Base-by-base conservation (phyloP, 2,113 vertebrate species). In the Solenodon paradoxus region DNA sequence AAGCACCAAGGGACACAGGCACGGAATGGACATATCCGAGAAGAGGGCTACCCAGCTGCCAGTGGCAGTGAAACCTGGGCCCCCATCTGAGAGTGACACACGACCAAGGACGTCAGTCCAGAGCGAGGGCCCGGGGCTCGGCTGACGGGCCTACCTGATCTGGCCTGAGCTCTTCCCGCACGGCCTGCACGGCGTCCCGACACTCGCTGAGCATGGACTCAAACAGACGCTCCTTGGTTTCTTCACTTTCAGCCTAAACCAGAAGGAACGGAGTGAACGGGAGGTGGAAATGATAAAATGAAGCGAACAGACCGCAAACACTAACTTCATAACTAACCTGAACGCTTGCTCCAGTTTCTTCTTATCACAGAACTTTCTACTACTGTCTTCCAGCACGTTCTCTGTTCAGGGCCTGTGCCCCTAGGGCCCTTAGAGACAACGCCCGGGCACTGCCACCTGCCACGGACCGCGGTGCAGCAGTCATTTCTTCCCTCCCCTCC, bases 161-260 rank as follows among this genome's bases (percentile, higher is more conserved):
- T 1, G 98, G 98, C 98, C 99, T 99, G 64, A 99, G 97, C 45
- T 99, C 99, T 55, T 99, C 99, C 74, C 99, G 98, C 59, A 99
- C 99, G 6, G 99, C 99, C 98, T 99, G 99, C 96, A 99, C 99
- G 95, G 99, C 99, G 96, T 99, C 99, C 97, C 99, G 99, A 96
- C 99, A 99, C 97, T 99, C 99, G 1, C 99, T 99, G 98, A 99
- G 98, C 91, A 99, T 98, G 51, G 99, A 99, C 77, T 99, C 99
- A 84, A 99, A 99, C 93, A 99, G 98, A 32, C 99, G 99, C 96
- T 99, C 99, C 97, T 99, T 99, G 79, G 99, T 99, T 80, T 99
- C 99, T 92, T 99, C 99, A 2, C 99, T 99, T 92, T 98, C 98
- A 79, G 99, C 98, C 99, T 99, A 98, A 63, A 96, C 16, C 42